Percentiles rank a stretch among this genome's conserved stretches.
Conservation (phyloP, 2,113 vertebrate species). For the Malurus alboscapulatus region DNA sequence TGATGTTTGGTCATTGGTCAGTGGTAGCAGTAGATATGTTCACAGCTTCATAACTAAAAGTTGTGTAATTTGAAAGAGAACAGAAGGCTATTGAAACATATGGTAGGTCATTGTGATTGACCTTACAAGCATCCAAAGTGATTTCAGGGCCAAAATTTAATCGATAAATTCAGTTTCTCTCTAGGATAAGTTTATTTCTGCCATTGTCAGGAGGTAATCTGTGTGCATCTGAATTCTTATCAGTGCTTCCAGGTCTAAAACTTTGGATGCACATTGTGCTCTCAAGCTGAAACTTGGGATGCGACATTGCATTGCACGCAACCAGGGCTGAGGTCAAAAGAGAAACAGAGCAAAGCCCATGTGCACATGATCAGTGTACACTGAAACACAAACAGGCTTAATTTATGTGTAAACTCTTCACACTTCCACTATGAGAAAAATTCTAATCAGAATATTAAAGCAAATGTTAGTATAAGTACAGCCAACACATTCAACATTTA, state of each 20-base stretch:
- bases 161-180: constrained; percentile 17
- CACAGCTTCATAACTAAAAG: neutral
- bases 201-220: constrained; percentile 34
- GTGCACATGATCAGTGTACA: neutral
- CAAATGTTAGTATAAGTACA: neutral
- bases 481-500: neutral
- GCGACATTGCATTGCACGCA: constrained; percentile 45
- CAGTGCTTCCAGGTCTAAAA: constrained; percentile 53
- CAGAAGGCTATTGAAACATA: constrained; percentile 6
- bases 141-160: constrained; percentile 42
- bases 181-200: constrained; percentile 50
- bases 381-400: neutral
- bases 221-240: constrained; percentile 50
- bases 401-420: neutral
- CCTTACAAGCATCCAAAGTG: constrained; percentile 23
- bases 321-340: constrained; percentile 12
- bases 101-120: constrained; percentile 42
- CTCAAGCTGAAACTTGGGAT: constrained; percentile 52
- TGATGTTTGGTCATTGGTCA: neutral
- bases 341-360: neutral
- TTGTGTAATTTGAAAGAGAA: constrained; percentile 24
- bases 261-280: constrained; percentile 67
- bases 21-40: neutral
- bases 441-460: neutral
- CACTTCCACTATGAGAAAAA: neutral